These are phyloP conservation scores for Lithophane semibrunnea DNA, from an alignment of 2,888 invertebrate species.

Conservation along the genomic window DNA sequence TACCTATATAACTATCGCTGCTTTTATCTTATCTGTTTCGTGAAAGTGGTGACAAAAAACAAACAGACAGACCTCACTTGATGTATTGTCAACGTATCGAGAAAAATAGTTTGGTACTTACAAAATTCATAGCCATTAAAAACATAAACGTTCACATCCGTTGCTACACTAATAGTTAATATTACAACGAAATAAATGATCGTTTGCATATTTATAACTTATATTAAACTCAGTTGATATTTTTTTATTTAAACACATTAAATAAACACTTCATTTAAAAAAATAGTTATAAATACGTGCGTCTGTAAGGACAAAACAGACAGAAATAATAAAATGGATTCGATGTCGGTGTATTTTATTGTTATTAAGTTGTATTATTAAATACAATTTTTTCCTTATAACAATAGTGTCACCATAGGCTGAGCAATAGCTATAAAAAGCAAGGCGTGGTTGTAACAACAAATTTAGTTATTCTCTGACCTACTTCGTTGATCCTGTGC, in stretches of 20 bases:
- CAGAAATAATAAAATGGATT: neutral
- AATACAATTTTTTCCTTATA: neutral
- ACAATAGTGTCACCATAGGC: neutral
- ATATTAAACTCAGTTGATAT: neutral
- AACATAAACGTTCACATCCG: neutral
- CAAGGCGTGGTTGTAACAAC: neutral
- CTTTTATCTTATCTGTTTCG: too few relatives aligned
- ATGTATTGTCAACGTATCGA: neutral
- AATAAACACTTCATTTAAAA: neutral
- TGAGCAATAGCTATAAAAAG: neutral
- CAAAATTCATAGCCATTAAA: neutral
- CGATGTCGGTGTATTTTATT: neutral
- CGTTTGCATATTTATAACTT: neutral
- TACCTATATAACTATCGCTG: too few relatives aligned
- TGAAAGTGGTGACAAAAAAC: too few relatives aligned
- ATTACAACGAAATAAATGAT: constrained; percentile 3
- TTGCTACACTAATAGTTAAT: neutral
- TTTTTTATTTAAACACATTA: neutral
- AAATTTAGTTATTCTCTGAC: neutral
- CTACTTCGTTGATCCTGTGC: neutral
- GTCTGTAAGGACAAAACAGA: neutral
- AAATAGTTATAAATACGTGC: neutral
- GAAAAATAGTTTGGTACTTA: constrained; percentile 5
- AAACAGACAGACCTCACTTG: too few relatives aligned
- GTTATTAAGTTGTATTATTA: neutral